These are phyloP conservation scores for Pseudomyrmex flavicornis DNA, from an alignment of 1,140 invertebrate genomes.

Conservation along the genomic window DNA sequence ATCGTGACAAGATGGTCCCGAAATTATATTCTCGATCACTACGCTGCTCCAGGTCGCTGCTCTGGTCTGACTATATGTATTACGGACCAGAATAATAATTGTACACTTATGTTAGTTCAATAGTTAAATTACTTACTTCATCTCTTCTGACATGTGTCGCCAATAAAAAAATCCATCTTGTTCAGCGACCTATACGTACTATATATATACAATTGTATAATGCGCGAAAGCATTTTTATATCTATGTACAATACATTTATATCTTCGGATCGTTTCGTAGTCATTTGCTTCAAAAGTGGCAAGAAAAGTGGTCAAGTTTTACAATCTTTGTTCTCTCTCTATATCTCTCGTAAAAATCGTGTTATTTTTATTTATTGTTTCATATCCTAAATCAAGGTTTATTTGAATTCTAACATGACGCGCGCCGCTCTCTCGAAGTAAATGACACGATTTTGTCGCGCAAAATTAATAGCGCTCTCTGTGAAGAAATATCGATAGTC, in stretches of 20 bases:
- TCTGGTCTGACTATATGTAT: constrained; percentile 33
- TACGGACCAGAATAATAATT: constrained; percentile 12
- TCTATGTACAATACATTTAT: constrained; percentile 61
- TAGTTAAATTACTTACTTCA: constrained; percentile 24
- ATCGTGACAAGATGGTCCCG: constrained; percentile 81
- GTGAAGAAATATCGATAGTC: not conserved
- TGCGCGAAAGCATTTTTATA: constrained; percentile 29
- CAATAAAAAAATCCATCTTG: constrained; percentile 64
- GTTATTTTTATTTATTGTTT: not conserved
- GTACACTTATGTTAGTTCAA: constrained; percentile 55
- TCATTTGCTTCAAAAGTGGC: constrained; percentile 39
- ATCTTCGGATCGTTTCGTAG: not conserved
- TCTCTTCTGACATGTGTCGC: constrained; percentile 26
- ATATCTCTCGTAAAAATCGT: too few relatives aligned
- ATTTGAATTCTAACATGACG: not conserved
- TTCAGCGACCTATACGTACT: constrained; percentile 59
- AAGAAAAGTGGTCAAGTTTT: not conserved
- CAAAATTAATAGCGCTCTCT: constrained; percentile 11
- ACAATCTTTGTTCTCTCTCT: too few relatives aligned
- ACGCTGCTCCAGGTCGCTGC: not conserved
- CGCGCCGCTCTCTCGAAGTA: constrained; percentile 31
- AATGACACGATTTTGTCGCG: constrained; percentile 10
- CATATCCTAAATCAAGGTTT: not conserved
- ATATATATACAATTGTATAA: constrained; percentile 59
- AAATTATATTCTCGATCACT: constrained; percentile 51